These are phyloP conservation scores for Brienomyrus longianalis DNA, from an alignment of 2,113 vertebrate species.

Conservation along the genomic window DNA sequence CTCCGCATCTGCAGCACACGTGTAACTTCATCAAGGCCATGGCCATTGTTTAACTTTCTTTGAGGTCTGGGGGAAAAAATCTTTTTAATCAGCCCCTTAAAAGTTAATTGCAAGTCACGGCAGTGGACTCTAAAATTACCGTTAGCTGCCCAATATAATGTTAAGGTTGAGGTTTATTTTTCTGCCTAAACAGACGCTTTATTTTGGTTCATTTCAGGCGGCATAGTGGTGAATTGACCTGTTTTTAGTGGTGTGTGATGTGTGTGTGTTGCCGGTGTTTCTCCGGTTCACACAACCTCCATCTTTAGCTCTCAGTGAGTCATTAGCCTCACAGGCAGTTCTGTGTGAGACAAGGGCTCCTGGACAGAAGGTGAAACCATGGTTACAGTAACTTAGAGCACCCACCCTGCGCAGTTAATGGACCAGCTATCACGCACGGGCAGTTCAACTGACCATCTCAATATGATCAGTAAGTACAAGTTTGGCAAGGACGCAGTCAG, in stretches of 20 bases:
- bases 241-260: neutral
- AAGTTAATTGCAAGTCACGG: slow-evolving; percentile 24
- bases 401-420: neutral
- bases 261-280: neutral
- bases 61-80: slow-evolving; percentile 33
- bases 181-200: neutral
- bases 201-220: slow-evolving; percentile 8
- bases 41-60: slow-evolving; percentile 45
- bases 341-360: neutral
- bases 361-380: neutral
- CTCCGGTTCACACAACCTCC: neutral
- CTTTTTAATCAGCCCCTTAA: slow-evolving; percentile 54
- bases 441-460: neutral
- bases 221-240: neutral
- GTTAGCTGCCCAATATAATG: neutral
- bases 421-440: neutral
- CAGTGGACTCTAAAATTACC: slow-evolving; percentile 9
- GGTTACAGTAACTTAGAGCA: neutral
- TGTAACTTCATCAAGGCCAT: slow-evolving; percentile 54
- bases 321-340: neutral
- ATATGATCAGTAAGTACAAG: neutral
- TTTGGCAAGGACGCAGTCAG: neutral
- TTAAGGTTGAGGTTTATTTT: neutral
- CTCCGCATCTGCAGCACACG: slow-evolving; percentile 47
- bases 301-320: neutral